Conservation (phyloP, 2,888 invertebrate species). For the Drosophila suboccidentalis region DNA sequence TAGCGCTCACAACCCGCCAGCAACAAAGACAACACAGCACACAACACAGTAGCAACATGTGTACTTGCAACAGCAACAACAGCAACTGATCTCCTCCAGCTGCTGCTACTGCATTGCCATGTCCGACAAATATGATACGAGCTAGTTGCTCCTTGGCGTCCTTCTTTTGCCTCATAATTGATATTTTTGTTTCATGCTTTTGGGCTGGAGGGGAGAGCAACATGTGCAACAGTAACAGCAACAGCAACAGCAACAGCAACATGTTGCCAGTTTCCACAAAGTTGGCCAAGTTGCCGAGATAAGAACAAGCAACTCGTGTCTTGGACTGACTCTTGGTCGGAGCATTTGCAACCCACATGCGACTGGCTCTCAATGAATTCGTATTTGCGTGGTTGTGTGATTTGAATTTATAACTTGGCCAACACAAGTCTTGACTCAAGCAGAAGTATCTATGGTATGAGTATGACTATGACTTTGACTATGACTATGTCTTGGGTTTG, state of each 20-base stretch:
- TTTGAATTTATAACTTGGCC: constrained; percentile 79
- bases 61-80: constrained; percentile 50
- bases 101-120: constrained; percentile 64
- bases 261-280: constrained; percentile 53
- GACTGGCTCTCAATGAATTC: constrained; percentile 64
- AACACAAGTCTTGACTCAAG: constrained; percentile 46
- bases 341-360: constrained; percentile 45
- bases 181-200: constrained; percentile 70
- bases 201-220: constrained; percentile 1
- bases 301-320: constrained; percentile 72
- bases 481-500: constrained; percentile 53
- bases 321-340: constrained; percentile 36
- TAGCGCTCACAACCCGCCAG: constrained; percentile 39
- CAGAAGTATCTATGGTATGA: constrained; percentile 54
- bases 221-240: constrained; percentile 44
- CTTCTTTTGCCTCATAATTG: constrained; percentile 78
- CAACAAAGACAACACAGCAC: constrained; percentile 51
- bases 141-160: constrained; percentile 49
- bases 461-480: constrained; percentile 52
- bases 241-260: constrained; percentile 41
- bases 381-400: constrained; percentile 75
- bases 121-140: constrained; percentile 80
- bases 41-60: constrained; percentile 76
- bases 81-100: constrained; percentile 25
- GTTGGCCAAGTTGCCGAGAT: constrained; percentile 52